Percentiles rank a stretch among this genome's conserved stretches.
phyloP scores from a whole-genome alignment of 1,140 invertebrate genomes.

The Caerostris extrusa region DNA sequence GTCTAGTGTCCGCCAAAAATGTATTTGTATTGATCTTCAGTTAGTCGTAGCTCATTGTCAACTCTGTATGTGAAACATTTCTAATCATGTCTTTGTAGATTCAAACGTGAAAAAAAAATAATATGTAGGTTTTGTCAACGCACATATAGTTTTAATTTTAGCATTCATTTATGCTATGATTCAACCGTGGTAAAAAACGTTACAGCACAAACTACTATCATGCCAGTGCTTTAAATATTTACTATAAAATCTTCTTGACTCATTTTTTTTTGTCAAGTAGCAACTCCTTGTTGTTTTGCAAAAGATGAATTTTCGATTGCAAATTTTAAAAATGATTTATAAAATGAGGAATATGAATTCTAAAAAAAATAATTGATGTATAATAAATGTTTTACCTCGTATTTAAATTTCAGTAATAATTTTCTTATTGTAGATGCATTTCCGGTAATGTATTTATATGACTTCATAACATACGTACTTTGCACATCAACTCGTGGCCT shows the following conservation, averaged over 20 bases:
- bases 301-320: too few species aligned
- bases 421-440: background rate
- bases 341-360: too few species aligned
- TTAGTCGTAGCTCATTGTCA: slow-evolving; percentile 68
- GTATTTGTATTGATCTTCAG: slow-evolving; percentile 49
- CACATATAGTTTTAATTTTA: slow-evolving; percentile 68
- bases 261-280: background rate
- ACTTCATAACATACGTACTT: slow-evolving; percentile 8
- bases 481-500: slow-evolving; percentile 54
- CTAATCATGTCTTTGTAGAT: slow-evolving; percentile 56
- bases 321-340: too few species aligned
- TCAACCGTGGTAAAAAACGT: background rate
- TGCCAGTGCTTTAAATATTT: background rate
- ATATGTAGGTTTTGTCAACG: slow-evolving; percentile 61
- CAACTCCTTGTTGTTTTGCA: too few species aligned
- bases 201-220: background rate
- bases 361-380: background rate
- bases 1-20: slow-evolving; percentile 55
- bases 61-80: slow-evolving; percentile 47
- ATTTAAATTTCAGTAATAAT: background rate
- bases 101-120: slow-evolving; percentile 55
- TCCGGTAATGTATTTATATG: background rate
- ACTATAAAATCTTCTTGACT: background rate
- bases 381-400: background rate
- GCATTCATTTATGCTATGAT: background rate